Base-by-base conservation (phyloP, 37 sponge, comb jelly and placozoan genomes). In the Oopsacas minuta region DNA sequence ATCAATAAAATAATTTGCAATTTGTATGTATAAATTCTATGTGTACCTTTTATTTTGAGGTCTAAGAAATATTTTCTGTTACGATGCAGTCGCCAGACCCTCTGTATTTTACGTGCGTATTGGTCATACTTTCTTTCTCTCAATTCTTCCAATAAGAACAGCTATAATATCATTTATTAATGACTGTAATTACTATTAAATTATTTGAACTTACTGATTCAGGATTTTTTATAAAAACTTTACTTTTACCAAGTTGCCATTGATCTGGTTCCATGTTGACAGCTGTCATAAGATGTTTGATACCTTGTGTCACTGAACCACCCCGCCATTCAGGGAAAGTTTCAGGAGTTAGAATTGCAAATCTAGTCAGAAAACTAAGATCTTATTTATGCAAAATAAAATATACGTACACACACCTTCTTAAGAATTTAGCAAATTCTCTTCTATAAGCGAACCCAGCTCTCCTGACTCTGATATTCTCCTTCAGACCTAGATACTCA, bases 191-290 rank as follows among this genome's bases (percentile, higher is more conserved):
- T 81, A 17, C n/a, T 32, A n/a, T 81, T 15, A 17, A 23, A n/a
- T n/a, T n/a, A n/a, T n/a, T 83, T 36, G 28, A 84, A 23, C 91
- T 89, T 36, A 94, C 95, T 52, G 95, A 92, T 89, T 96, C 97
- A 15, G 97, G 97, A 51, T 88, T 94, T 85, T 96, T 96, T 81
- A 96, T 85, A 83, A 96, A 96, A 37, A 96, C 90, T 52, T 96
- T 96, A 22, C 91, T 86, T 38, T 69, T 89, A 7, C 97, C 97
- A 30, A 94, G 86, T 87, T 96, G 97, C 97, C 97, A 96, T 85
- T 96, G 97, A 81, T 91, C 92, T 0, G 94, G 90, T 23, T 96
- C 97, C 97, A 96, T 96, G 87, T 91, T 88, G 81, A 96, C 97
- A 10, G 97, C 81, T 75, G 83, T 38, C 94, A 96, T 92, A 17